Evolutionary conservation across 1,140 invertebrate species (phyloP).

Genomic region (Aporrectodea caliginosa): DNA sequence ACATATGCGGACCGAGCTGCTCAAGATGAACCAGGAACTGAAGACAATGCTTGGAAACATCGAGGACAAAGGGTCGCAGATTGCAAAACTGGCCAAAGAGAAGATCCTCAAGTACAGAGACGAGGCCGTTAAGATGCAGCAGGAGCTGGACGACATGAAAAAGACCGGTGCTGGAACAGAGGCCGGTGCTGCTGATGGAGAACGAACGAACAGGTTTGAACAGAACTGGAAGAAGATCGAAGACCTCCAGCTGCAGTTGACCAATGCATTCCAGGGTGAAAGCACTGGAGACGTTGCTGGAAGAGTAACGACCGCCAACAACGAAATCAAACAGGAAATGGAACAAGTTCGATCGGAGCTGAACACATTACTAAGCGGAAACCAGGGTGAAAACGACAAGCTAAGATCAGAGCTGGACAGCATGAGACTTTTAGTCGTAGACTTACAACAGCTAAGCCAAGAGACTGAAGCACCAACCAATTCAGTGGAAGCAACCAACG

Average conservation of each 20-base stretch:
- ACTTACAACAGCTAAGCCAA: background rate
- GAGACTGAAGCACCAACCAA: background rate
- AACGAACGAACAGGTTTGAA: background rate
- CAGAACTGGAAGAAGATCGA: conserved; percentile 4
- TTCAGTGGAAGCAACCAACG: background rate
- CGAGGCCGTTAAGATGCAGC: background rate
- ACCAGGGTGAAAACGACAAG: background rate
- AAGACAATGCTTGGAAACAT: conserved; percentile 13
- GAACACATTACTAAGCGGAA: background rate
- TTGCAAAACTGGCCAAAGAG: conserved; percentile 25
- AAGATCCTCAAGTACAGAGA: conserved; percentile 21
- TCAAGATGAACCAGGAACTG: conserved; percentile 10
- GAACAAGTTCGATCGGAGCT: background rate
- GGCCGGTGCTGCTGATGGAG: background rate
- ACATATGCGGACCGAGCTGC: conserved; percentile 9
- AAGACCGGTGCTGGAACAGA: background rate
- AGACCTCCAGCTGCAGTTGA: background rate
- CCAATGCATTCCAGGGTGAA: background rate
- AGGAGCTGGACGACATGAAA: conserved; percentile 6
- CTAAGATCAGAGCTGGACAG: background rate
- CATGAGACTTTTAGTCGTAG: background rate
- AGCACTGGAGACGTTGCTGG: background rate
- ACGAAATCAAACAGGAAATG: conserved; percentile 11
- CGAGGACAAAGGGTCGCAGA: conserved; percentile 13
- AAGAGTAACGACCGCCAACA: conserved; percentile 1